These are phyloP conservation scores for Syrphus vitripennis DNA, from an alignment of 2,888 invertebrate species.

Conservation along the genomic window DNA sequence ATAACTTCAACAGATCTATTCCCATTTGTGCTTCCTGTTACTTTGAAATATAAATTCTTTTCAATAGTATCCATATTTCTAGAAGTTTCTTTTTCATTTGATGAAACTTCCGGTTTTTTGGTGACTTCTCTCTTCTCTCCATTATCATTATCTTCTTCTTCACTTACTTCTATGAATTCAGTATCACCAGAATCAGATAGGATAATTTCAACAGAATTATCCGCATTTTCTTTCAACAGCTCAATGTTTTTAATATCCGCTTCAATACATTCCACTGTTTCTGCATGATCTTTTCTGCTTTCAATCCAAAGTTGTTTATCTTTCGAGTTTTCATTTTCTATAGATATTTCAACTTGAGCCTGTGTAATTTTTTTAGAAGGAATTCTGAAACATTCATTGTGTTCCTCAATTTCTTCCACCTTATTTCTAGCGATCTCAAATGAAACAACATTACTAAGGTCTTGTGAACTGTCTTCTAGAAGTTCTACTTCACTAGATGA, in stretches of 20 bases:
- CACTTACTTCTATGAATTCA: too few species aligned
- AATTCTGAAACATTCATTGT: background rate
- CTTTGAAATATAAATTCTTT: too few species aligned
- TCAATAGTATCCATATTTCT: too few species aligned
- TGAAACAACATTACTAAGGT: background rate
- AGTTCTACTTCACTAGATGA: background rate
- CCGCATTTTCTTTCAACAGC: background rate
- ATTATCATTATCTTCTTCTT: too few species aligned
- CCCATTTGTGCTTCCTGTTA: too few species aligned
- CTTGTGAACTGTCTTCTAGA: background rate
- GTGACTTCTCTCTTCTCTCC: too few species aligned
- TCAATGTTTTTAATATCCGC: background rate
- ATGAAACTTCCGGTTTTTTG: too few species aligned
- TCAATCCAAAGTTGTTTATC: background rate
- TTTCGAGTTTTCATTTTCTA: background rate
- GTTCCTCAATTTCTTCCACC: background rate
- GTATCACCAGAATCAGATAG: too few species aligned
- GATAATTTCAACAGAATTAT: background rate
- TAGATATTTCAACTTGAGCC: background rate
- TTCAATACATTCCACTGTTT: background rate
- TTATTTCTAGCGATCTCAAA: background rate
- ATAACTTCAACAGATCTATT: background rate
- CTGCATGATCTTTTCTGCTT: background rate
- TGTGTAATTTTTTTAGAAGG: background rate
- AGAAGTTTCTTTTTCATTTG: too few species aligned